These are phyloP conservation scores for Araneus ventricosus DNA, from an alignment of 1,140 invertebrate species.

Conservation along the genomic window DNA sequence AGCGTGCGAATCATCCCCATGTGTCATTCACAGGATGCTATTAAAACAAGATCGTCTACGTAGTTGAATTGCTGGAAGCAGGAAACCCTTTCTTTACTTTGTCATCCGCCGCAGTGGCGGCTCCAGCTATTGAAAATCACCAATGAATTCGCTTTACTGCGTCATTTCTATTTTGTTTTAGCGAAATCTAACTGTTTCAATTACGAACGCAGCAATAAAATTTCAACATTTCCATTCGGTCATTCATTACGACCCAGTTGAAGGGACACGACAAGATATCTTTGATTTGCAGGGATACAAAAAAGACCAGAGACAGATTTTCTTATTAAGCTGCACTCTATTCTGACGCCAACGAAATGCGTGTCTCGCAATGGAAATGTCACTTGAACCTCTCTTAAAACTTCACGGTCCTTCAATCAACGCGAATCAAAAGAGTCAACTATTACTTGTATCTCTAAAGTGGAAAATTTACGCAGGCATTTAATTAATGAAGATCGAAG, in stretches of 20 bases:
- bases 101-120: conserved; percentile 35
- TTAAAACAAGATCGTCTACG: conserved; percentile 36
- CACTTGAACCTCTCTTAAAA: neutral
- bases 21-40: conserved; percentile 62
- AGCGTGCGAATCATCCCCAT: conserved; percentile 30
- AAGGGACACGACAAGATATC: neutral
- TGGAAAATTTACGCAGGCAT: too few relatives aligned
- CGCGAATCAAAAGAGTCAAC: neutral
- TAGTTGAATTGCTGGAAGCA: conserved; percentile 51
- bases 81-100: conserved; percentile 47
- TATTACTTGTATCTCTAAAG: too few relatives aligned
- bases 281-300: neutral
- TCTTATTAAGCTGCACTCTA: neutral
- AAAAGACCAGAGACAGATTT: neutral
- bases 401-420: neutral
- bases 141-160: conserved; percentile 14
- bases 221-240: neutral
- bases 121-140: conserved; percentile 40
- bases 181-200: neutral
- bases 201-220: neutral
- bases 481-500: too few relatives aligned
- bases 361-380: neutral
- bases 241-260: neutral
- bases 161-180: neutral
- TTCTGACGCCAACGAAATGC: neutral